phyloP scores from a whole-genome alignment of 1,140 invertebrate species.

The Papilio machaon region DNA sequence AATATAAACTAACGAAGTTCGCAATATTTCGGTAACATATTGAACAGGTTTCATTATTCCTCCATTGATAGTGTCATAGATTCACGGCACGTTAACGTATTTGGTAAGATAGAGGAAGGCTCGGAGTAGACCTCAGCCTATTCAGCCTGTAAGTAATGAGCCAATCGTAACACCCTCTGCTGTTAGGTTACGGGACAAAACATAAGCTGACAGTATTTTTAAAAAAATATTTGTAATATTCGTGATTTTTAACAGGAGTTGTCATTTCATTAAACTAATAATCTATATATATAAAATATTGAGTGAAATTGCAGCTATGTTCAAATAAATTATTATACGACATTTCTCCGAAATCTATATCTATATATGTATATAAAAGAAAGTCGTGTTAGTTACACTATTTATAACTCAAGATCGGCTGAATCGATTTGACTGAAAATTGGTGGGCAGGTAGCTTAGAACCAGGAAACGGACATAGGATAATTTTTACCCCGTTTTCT shows the following conservation, averaged over 20 bases:
- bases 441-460: too few species aligned
- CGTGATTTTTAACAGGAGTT: background rate
- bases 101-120: constrained; percentile 34
- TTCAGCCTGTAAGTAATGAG: constrained; percentile 55
- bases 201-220: constrained; percentile 39
- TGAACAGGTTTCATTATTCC: background rate
- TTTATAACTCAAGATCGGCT: too few species aligned
- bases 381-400: too few species aligned
- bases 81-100: background rate
- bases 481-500: too few species aligned
- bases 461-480: too few species aligned
- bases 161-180: constrained; percentile 54
- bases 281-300: too few species aligned
- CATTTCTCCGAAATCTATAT: too few species aligned
- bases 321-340: too few species aligned
- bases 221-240: background rate
- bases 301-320: too few species aligned
- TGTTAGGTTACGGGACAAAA: constrained; percentile 35
- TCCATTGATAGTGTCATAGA: background rate
- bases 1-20: background rate
- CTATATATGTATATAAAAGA: too few species aligned
- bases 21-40: background rate
- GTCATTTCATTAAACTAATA: too few species aligned
- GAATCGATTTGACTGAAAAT: too few species aligned
- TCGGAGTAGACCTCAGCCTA: constrained; percentile 39